Conservation (phyloP, 2,797 vertebrate species). For the Petrocephalus sullivani region DNA sequence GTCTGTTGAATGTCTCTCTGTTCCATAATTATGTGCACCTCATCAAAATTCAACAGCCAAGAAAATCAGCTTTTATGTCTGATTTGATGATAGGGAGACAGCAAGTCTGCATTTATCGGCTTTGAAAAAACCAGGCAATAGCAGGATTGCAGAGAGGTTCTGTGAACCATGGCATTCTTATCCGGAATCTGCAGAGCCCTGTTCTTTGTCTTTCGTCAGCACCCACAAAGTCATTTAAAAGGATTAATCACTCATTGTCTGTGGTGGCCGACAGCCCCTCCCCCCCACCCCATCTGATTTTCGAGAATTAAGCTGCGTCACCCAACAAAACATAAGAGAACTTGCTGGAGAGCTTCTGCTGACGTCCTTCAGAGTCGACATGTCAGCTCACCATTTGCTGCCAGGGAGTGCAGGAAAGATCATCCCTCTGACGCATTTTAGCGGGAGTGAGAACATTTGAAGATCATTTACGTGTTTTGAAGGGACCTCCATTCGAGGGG, state of each 20-base stretch:
- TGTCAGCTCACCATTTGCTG: not conserved
- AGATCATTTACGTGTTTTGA: not conserved
- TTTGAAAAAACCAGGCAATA: not conserved
- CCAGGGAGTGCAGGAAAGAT: not conserved
- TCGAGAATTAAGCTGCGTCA: constrained; percentile 14
- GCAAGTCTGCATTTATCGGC: not conserved
- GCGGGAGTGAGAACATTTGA: not conserved
- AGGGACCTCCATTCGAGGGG: not conserved
- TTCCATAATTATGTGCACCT: not conserved
- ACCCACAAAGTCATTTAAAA: constrained; percentile 8
- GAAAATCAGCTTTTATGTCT: constrained; percentile 19
- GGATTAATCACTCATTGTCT: not conserved
- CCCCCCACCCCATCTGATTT: constrained; percentile 18
- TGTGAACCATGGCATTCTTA: not conserved
- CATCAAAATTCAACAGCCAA: not conserved
- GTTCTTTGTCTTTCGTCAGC: not conserved
- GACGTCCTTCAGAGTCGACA: constrained; percentile 18
- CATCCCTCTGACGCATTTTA: not conserved
- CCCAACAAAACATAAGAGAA: constrained; percentile 17
- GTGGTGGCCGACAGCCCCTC: not conserved
- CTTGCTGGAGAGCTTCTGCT: constrained; percentile 19
- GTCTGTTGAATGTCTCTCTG: not conserved
- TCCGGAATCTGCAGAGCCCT: not conserved
- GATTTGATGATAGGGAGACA: not conserved
- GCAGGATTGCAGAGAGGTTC: not conserved